These are phyloP conservation scores for Nestor notabilis DNA, from an alignment of 2,113 vertebrate genomes.

Conservation along the genomic window DNA sequence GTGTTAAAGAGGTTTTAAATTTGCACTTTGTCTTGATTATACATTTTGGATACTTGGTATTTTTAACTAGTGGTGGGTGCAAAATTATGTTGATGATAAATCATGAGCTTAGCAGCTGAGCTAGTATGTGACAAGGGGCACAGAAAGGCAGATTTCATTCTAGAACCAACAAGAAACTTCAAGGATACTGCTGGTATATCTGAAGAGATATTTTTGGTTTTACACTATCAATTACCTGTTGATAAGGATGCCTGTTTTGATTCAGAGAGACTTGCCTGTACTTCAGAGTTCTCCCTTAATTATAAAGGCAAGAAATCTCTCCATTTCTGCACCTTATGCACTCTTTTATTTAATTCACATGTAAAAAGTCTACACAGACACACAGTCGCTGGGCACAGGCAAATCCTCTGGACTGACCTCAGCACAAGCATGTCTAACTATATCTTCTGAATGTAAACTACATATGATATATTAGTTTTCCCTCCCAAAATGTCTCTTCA, in stretches of 20 bases:
- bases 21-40: background rate
- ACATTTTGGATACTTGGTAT: background rate
- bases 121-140: background rate
- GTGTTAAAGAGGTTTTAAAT: background rate
- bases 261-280: background rate
- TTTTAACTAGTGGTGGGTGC: background rate
- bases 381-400: background rate
- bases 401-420: background rate
- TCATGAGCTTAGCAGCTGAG: background rate
- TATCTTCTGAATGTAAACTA: background rate
- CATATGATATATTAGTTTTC: background rate
- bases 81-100: conserved; percentile 1
- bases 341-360: background rate
- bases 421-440: background rate
- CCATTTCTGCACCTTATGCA: background rate
- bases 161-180: background rate
- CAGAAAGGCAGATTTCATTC: background rate
- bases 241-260: background rate
- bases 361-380: background rate
- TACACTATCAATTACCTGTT: background rate
- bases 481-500: background rate
- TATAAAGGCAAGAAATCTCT: background rate
- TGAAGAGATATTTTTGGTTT: background rate
- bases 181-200: background rate
- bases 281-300: background rate